phyloP scores from a whole-genome alignment of 1,140 invertebrate species.

The Drosophila truncata region DNA sequence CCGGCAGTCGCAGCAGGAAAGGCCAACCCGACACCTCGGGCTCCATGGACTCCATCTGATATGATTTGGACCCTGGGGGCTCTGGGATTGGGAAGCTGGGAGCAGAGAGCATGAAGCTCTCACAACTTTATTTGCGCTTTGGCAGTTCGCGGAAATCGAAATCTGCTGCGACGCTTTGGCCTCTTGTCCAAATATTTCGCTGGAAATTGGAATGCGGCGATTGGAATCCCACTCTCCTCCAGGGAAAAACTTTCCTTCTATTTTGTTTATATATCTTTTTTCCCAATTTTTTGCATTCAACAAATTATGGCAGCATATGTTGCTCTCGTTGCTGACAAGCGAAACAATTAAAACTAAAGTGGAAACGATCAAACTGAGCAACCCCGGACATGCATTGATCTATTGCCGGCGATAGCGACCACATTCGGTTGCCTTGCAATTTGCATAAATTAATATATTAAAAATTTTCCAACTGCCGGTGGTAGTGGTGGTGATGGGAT shows the following conservation, averaged over 20 bases:
- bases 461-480: constrained; percentile 51
- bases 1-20: constrained; percentile 53
- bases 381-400: constrained; percentile 65
- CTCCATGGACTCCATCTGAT: constrained; percentile 56
- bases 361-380: constrained; percentile 82
- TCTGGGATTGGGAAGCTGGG: constrained; percentile 13
- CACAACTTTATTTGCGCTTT: constrained; percentile 78
- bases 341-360: constrained; percentile 84
- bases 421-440: constrained; percentile 61
- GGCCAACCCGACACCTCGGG: constrained; percentile 34
- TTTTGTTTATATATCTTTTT: no score
- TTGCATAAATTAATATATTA: constrained; percentile 83
- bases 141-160: constrained; percentile 72
- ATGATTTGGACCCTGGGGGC: constrained; percentile 44
- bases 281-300: constrained; percentile 31
- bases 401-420: constrained; percentile 56
- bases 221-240: constrained; percentile 4
- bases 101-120: constrained; percentile 34
- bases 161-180: constrained; percentile 33
- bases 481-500: constrained; percentile 17
- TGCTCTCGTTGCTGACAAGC: constrained; percentile 59
- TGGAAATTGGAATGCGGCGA: constrained; percentile 71
- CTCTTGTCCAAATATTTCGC: constrained; percentile 63
- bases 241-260: constrained; percentile 9
- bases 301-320: constrained; percentile 67